Conservation (phyloP, 2,888 invertebrate genomes). For the Rhogogaster chlorosoma region DNA sequence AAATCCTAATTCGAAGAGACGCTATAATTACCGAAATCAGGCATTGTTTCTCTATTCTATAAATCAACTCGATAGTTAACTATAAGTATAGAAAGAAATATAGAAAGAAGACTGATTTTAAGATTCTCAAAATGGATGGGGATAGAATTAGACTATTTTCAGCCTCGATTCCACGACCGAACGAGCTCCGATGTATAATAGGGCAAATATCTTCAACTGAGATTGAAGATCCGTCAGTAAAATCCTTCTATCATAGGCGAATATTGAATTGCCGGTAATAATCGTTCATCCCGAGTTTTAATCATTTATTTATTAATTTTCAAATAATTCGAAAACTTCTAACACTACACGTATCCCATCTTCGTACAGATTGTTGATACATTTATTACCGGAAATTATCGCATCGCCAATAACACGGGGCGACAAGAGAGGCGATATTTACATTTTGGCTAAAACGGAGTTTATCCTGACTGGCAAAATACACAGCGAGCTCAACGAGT, state of each 20-base stretch:
- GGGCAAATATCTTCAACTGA: constrained; percentile 65
- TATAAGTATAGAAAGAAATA: background rate
- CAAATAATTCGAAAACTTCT: background rate
- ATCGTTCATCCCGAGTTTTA: constrained; percentile 53
- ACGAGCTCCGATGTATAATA: constrained; percentile 64
- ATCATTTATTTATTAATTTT: constrained; percentile 52
- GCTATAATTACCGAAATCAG: background rate
- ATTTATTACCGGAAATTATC: constrained; percentile 63
- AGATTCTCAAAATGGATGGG: background rate
- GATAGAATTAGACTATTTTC: constrained; percentile 25
- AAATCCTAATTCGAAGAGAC: background rate
- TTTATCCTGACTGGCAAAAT: constrained; percentile 61
- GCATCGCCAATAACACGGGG: constrained; percentile 66
- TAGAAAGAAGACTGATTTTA: background rate
- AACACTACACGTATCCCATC: background rate
- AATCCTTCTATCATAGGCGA: constrained; percentile 69
- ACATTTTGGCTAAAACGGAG: constrained; percentile 63
- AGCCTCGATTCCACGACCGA: constrained; percentile 57
- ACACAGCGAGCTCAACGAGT: constrained; percentile 59
- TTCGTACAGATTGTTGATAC: constrained; percentile 63
- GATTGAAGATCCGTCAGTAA: constrained; percentile 65
- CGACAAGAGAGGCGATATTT: constrained; percentile 58
- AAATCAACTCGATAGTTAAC: background rate
- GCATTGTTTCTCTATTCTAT: background rate
- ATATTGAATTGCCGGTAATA: constrained; percentile 72